Percentiles rank a stretch among this genome's conserved stretches.
Conservation (phyloP, 2,888 invertebrate species). For the Drosophila merina region DNA sequence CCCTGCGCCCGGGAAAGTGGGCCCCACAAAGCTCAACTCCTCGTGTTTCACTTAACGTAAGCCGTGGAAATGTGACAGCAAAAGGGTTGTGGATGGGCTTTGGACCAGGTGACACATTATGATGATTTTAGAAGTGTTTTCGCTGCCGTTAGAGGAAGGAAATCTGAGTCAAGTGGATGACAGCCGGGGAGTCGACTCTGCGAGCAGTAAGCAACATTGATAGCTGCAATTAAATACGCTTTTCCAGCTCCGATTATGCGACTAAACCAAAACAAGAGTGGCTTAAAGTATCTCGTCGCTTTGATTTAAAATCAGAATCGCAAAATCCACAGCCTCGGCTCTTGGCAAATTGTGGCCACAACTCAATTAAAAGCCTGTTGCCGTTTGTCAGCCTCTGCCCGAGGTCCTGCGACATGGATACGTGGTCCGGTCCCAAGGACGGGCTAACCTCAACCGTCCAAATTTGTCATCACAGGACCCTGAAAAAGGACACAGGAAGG, state of each 20-base stretch:
- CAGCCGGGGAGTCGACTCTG: background rate
- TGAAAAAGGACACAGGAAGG: conserved; percentile 41
- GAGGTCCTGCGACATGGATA: background rate
- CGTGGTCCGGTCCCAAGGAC: too few relatives aligned
- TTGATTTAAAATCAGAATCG: background rate
- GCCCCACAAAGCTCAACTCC: conserved; percentile 24
- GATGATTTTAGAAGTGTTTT: conserved; percentile 9
- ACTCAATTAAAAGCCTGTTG: conserved; percentile 26
- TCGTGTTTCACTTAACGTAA: conserved; percentile 39
- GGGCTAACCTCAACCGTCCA: background rate
- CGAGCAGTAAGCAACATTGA: background rate
- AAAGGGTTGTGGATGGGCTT: background rate
- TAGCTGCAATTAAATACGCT: background rate
- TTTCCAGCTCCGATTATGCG: background rate
- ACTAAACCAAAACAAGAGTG: background rate
- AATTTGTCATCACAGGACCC: conserved; percentile 30
- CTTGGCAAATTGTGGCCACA: background rate
- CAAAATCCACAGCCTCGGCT: background rate
- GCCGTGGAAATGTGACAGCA: conserved; percentile 10
- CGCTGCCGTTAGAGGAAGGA: background rate
- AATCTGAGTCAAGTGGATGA: conserved; percentile 25
- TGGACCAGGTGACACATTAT: conserved; percentile 21
- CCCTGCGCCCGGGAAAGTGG: background rate
- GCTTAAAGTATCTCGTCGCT: background rate
- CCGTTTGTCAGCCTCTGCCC: background rate